Percentiles rank a stretch among this genome's conserved stretches.
Evolutionary conservation across 2,888 invertebrate species (phyloP).

Genomic region (Parochlus steinenii): DNA sequence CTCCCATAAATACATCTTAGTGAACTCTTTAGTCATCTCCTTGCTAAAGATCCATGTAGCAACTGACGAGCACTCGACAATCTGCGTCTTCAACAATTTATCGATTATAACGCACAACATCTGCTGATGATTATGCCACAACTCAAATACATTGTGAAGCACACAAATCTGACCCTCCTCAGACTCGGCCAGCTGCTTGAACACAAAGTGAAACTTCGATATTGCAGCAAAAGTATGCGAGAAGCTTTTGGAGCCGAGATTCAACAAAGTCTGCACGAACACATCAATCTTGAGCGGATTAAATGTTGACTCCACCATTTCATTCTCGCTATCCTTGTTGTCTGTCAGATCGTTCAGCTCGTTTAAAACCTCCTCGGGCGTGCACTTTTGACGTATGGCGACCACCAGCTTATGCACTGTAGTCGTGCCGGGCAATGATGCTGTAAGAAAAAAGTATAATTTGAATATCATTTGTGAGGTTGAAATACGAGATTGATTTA

Average conservation of each 20-base stretch:
- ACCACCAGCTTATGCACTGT: slow-evolving; percentile 76
- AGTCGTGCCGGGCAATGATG: slow-evolving; percentile 58
- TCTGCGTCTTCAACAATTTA: slow-evolving; percentile 92
- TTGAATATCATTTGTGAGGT: neutral
- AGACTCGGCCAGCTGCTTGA: slow-evolving; percentile 79
- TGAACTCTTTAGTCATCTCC: slow-evolving; percentile 82
- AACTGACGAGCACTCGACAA: slow-evolving; percentile 91
- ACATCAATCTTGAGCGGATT: slow-evolving; percentile 93
- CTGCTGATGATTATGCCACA: slow-evolving; percentile 94
- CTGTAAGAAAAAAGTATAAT: slow-evolving; percentile 30
- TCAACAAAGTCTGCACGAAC: slow-evolving; percentile 86
- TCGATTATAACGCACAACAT: slow-evolving; percentile 94
- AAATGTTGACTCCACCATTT: slow-evolving; percentile 52
- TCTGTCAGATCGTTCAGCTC: slow-evolving; percentile 75
- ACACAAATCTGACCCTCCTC: slow-evolving; percentile 94
- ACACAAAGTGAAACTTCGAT: slow-evolving; percentile 85
- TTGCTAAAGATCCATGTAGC: slow-evolving; percentile 97
- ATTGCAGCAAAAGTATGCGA: slow-evolving; percentile 98
- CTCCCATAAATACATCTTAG: slow-evolving; percentile 92
- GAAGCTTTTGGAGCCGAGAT: slow-evolving; percentile 90
- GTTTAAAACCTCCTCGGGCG: slow-evolving; percentile 75
- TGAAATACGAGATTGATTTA: too few species aligned
- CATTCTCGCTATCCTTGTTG: slow-evolving; percentile 45
- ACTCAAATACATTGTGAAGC: slow-evolving; percentile 76
- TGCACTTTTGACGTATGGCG: slow-evolving; percentile 76